These are phyloP conservation scores for Tympanoctomys barrerae DNA, from an alignment of 2,797 vertebrate species.

Conservation along the genomic window DNA sequence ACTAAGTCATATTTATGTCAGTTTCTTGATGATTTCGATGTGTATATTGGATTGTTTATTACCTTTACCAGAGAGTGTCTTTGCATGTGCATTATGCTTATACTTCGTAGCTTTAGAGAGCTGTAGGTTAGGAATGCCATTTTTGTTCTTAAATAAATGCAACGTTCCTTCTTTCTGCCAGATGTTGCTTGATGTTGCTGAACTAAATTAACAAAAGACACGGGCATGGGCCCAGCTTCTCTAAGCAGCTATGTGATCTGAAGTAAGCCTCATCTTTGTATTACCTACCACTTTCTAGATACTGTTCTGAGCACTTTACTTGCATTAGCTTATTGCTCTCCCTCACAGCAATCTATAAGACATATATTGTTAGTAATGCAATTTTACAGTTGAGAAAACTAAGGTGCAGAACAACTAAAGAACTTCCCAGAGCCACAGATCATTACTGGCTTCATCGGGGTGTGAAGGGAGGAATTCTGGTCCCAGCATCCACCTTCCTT, in stretches of 20 bases:
- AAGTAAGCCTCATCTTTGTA: slow-evolving; percentile 8
- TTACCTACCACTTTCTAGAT: background rate
- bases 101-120: background rate
- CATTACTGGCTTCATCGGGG: background rate
- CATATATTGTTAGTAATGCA: background rate
- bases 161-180: background rate
- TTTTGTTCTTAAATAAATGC: slow-evolving; percentile 11
- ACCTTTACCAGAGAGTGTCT: background rate
- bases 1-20: background rate
- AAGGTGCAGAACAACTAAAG: background rate
- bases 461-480: background rate
- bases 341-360: background rate
- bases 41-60: background rate
- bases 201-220: background rate
- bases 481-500: background rate
- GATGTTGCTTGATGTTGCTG: background rate
- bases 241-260: background rate
- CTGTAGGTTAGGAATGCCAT: background rate
- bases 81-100: background rate
- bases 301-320: background rate
- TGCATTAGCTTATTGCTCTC: background rate
- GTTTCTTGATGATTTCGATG: slow-evolving; percentile 10
- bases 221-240: background rate
- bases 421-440: background rate
- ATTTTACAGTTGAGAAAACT: slow-evolving; percentile 22